Base-by-base conservation (phyloP, 2,888 invertebrate genomes). In the Drosophila prostipennis region DNA sequence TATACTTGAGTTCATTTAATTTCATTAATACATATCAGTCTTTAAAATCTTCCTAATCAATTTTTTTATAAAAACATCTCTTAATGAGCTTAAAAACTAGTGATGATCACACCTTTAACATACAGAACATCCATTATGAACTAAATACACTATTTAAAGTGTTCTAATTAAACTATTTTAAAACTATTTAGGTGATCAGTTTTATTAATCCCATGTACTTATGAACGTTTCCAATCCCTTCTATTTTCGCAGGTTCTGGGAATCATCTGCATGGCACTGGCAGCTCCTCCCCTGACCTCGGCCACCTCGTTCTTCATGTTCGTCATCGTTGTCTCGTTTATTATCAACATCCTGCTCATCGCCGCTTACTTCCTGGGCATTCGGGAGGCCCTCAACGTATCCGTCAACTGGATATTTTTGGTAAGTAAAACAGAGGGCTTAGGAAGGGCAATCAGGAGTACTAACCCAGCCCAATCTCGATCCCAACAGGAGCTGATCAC, bases 251-350 rank as follows among this genome's bases (percentile, higher is more conserved):
- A 97, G 97, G 80, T 95, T 53, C 90, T 97, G 73, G 97, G 97
- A 71, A 96, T 98, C 72, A 93, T 98, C 84, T 97, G 97, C 88
- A 96, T 98, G 96, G 94, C 95, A 13, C 93, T 96, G 76, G 96
- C 95, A 2, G 95, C 97, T 3, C 96, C 97, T 6, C 94, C 94
- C 0, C 92, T 91, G 78, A 74, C 92, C 45, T 88, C 92, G 19
- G 95, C 94, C 52, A 95, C 96, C 11, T 94, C 95, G 78, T 97
- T 96, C 94, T 98, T 97, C 93, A 94, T 97, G 67, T 96, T 97
- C 90, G 97, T 97, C 55, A 96, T 95, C 16, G 96, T 96, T 71
- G 93, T 95, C 73, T 94, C 96, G 74, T 98, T 98, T 93, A 96
- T 98, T 87, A 94, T 95, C 52, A 96, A 96, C 0, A 92, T 97